These are phyloP conservation scores for Stichodactyla mertensii DNA, from an alignment of 64 coral and sea anemone genomes.

Conservation along the genomic window DNA sequence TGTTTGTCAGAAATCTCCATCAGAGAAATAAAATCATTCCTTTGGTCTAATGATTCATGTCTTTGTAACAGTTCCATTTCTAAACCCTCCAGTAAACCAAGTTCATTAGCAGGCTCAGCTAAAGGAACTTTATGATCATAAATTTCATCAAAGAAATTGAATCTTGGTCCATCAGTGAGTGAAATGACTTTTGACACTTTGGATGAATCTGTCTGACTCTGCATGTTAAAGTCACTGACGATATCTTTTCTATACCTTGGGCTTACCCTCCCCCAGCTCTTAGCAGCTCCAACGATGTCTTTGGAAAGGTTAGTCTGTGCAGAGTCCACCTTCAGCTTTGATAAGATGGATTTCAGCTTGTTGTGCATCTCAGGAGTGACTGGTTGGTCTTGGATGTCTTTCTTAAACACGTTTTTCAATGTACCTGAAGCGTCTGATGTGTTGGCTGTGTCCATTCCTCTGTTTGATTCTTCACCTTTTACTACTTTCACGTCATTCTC, in stretches of 20 bases:
- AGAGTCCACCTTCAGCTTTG: slow-evolving; percentile 57
- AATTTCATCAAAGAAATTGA: slow-evolving; percentile 50
- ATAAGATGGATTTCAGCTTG: slow-evolving; percentile 66
- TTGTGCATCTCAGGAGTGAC: slow-evolving; percentile 40
- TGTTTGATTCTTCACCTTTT: neutral
- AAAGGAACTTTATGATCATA: slow-evolving; percentile 8
- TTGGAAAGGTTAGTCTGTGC: slow-evolving; percentile 52
- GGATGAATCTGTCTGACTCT: slow-evolving; percentile 26
- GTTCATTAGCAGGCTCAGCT: neutral
- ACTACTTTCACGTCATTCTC: neutral
- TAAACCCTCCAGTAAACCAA: slow-evolving; percentile 24
- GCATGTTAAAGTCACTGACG: slow-evolving; percentile 55
- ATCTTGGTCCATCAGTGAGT: slow-evolving; percentile 43
- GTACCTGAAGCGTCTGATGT: neutral
- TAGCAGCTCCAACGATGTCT: slow-evolving; percentile 64
- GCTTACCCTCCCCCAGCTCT: slow-evolving; percentile 59
- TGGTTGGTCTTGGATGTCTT: neutral
- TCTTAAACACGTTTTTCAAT: neutral
- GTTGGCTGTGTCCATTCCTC: neutral
- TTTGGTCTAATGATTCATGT: slow-evolving; percentile 30
- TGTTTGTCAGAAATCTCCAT: slow-evolving; percentile 63
- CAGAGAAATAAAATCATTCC: slow-evolving; percentile 71
- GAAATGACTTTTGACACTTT: slow-evolving; percentile 31
- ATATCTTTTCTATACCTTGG: slow-evolving; percentile 20
- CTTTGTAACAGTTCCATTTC: slow-evolving; percentile 38